Evolutionary conservation across 1,140 invertebrate species (phyloP).

Genomic region (Littorina saxatilis): DNA sequence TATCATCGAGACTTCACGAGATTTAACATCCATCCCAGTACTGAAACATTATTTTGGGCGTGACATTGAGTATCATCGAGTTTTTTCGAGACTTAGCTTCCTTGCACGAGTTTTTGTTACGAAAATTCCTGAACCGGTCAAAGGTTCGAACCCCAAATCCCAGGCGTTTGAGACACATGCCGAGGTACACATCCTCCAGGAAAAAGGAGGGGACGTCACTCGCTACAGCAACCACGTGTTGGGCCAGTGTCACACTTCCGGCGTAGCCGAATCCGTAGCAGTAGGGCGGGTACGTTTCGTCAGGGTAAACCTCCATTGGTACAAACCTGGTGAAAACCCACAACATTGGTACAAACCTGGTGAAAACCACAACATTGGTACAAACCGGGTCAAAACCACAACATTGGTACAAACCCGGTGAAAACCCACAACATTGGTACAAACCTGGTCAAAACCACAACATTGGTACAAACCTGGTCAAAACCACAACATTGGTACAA

Average conservation of each 20-base stretch:
- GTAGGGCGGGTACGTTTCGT: constrained; percentile 69
- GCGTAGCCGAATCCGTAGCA: constrained; percentile 73
- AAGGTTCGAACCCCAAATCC: background rate
- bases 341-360: no score
- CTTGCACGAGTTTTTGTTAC: background rate
- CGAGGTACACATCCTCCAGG: constrained; percentile 72
- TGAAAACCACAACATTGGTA: no score
- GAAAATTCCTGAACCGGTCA: background rate
- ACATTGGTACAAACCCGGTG: no score
- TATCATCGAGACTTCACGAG: no score
- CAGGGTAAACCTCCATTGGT: constrained; percentile 58
- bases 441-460: no score
- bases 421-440: no score
- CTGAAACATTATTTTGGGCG: background rate
- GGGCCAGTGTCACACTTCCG: constrained; percentile 65
- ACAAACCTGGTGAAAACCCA: no score
- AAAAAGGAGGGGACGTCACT: constrained; percentile 60
- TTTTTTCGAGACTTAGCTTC: background rate
- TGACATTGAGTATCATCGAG: background rate
- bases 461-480: no score
- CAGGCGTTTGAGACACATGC: constrained; percentile 43
- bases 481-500: no score
- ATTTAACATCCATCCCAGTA: background rate
- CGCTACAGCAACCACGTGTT: constrained; percentile 59
- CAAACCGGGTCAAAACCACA: no score